These are phyloP conservation scores for Pipistrellus kuhlii DNA, from an alignment of 2,797 vertebrate genomes.

Conservation along the genomic window DNA sequence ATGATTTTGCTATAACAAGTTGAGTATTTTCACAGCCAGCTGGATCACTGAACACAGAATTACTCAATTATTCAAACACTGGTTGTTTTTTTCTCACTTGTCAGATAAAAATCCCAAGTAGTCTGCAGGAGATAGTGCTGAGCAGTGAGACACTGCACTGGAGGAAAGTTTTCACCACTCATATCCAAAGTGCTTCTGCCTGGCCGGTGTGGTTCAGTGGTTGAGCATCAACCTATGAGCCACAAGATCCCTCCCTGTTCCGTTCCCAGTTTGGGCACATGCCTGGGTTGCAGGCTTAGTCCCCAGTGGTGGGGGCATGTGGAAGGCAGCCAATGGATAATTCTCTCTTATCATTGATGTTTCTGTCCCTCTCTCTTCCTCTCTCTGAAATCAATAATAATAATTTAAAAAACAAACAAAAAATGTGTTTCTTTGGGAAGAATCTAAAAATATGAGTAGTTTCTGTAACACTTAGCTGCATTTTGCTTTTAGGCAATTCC, in stretches of 20 bases:
- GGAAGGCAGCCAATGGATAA: too few species aligned
- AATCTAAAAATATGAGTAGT: conserved; percentile 64
- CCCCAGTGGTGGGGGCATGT: too few species aligned
- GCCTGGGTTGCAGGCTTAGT: too few species aligned
- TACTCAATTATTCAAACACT: conserved; percentile 58
- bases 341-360: too few species aligned
- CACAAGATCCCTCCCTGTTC: too few species aligned
- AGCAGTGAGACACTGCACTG: conserved; percentile 12
- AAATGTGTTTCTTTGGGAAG: conserved; percentile 47
- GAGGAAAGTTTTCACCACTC: conserved; percentile 55
- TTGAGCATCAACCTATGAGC: too few species aligned
- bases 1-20: background rate
- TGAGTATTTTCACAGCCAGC: conserved; percentile 57
- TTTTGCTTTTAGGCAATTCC: conserved; percentile 72
- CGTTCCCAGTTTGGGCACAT: too few species aligned
- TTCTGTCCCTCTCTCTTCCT: too few species aligned
- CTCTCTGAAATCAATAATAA: too few species aligned
- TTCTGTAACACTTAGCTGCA: conserved; percentile 75
- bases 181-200: too few species aligned
- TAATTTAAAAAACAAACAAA: too few species aligned
- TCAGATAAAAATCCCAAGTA: conserved; percentile 70
- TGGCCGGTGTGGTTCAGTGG: too few species aligned
- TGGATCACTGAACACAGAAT: conserved; percentile 60
- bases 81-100: conserved; percentile 24
- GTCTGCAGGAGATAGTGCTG: conserved; percentile 28